Conservation (phyloP, 2,113 vertebrate species). For the Rousettus leschenaultii region DNA sequence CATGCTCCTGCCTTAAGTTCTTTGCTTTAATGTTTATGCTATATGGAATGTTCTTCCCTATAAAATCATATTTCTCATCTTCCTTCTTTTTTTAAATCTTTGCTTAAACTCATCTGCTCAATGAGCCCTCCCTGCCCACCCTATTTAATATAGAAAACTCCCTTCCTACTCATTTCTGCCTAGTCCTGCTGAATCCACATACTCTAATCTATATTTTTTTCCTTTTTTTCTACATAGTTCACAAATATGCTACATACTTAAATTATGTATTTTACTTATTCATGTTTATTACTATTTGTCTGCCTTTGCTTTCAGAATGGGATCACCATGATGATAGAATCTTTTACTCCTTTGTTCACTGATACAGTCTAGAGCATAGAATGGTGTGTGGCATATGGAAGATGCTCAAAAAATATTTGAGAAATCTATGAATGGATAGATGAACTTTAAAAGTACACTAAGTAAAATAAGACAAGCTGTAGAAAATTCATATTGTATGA, state of each 20-base stretch:
- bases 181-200: background rate
- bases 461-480: background rate
- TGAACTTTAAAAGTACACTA: background rate
- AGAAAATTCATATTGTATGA: background rate
- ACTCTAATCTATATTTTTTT: background rate
- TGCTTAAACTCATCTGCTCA: background rate
- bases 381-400: background rate
- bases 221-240: background rate
- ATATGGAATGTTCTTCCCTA: background rate
- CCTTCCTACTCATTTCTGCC: background rate
- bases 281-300: background rate
- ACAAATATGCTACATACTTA: background rate
- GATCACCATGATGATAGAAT: background rate
- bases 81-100: background rate
- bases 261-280: background rate
- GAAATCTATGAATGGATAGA: background rate
- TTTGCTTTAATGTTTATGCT: background rate
- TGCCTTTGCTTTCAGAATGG: background rate
- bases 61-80: background rate
- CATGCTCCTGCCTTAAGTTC: background rate
- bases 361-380: background rate
- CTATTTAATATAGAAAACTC: background rate
- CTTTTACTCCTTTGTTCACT: background rate
- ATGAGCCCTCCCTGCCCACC: background rate
- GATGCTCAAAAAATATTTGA: background rate